Base-by-base conservation (phyloP, 2,797 vertebrate genomes). In the Mus minutoides region DNA sequence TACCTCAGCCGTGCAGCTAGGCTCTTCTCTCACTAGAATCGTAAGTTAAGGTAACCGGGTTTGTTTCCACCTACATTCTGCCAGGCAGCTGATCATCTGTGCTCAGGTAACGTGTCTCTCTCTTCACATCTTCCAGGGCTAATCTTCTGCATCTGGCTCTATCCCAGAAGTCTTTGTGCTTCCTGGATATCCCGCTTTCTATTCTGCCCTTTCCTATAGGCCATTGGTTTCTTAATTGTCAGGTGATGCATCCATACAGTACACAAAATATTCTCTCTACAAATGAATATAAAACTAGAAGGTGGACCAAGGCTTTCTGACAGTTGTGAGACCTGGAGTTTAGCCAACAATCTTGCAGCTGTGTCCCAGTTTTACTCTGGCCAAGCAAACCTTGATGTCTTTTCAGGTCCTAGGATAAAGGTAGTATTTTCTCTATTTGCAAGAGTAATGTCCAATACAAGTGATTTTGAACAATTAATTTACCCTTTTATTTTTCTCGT, bases 401-500 rank as follows among this genome's bases (percentile, higher is more conserved):
- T 3, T 21, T 49, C 76, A 24, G 19, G 11, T 16, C 34, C 67
- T 54, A 40, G 49, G 9, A 5, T 31, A 21, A 79, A 94, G 31
- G 29, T 83, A 75, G 58, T 67, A 73, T 88, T 62, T 69, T 6
- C 24, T 90, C 49, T 76, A 34, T 76, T 93, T 31, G 46, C 6
- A 93, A 93, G 67, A 78, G 31, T 71, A 54, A 49, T 19, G 3
- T 58, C 46, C 87, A 37, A 56, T 10, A 87, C 40, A n/a, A 67
- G 29, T 17, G 10, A 71, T 79, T 49, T 11, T 69, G 22, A 73
- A 16, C 58, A 43, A 46, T 71, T 17, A 22, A 79, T 40, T 77
- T 88, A 6, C n/a, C 49, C 92, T 91, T 92, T 92, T 37, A 77
- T 87, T 86, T 7, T 73, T 91, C 49, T 58, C 31, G 73, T 82